These are phyloP conservation scores for Uromys caudimaculatus DNA, from an alignment of 2,797 vertebrate species.

Conservation along the genomic window DNA sequence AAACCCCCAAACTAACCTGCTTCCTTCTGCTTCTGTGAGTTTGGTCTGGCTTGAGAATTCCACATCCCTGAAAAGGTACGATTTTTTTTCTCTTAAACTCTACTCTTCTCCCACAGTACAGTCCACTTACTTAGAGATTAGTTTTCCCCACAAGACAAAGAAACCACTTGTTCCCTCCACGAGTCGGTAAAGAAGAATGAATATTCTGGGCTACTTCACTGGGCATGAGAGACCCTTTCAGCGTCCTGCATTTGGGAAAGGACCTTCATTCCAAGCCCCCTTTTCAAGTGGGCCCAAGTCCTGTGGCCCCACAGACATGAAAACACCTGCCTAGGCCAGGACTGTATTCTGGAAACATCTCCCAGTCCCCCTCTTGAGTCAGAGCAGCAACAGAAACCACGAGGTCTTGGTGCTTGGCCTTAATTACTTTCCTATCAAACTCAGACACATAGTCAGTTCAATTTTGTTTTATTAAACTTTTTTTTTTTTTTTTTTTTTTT, in stretches of 20 bases:
- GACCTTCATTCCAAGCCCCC: background rate
- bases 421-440: slow-evolving; percentile 22
- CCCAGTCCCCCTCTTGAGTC: background rate
- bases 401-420: background rate
- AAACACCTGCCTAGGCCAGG: background rate
- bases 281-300: background rate
- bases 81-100: background rate
- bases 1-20: background rate
- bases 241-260: background rate
- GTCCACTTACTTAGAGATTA: background rate
- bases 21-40: background rate
- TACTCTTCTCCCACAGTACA: background rate
- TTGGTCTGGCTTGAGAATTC: background rate
- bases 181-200: background rate
- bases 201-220: background rate
- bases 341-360: background rate
- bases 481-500: too few species aligned
- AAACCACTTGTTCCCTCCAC: background rate
- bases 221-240: background rate
- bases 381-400: background rate
- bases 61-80: background rate
- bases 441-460: background rate
- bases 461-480: background rate
- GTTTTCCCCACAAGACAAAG: background rate
- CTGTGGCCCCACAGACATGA: background rate